Evolutionary conservation across 2,113 vertebrate species (phyloP).

Genomic region (Murina feae): DNA sequence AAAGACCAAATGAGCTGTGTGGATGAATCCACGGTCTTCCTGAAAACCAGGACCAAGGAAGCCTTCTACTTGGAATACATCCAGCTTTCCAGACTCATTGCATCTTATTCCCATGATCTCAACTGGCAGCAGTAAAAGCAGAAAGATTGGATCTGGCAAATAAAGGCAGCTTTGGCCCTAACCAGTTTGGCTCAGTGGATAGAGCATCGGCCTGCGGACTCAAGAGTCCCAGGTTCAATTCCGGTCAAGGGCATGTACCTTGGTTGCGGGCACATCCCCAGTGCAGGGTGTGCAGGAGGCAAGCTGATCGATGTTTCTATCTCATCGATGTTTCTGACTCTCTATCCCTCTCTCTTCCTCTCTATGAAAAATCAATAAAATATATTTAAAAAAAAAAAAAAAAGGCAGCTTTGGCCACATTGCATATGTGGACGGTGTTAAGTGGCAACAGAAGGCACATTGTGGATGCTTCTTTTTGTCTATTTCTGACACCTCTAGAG

Average conservation of each 20-base stretch:
- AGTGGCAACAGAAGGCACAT: conserved; percentile 57
- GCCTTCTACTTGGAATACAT: conserved; percentile 62
- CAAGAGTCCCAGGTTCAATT: too few relatives aligned
- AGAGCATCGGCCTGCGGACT: too few relatives aligned
- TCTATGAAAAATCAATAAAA: too few relatives aligned
- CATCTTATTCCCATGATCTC: conserved; percentile 63
- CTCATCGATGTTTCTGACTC: too few relatives aligned
- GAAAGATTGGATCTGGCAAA: conserved; percentile 62
- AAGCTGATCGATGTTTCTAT: too few relatives aligned
- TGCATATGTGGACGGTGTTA: conserved; percentile 50
- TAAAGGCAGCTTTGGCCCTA: conserved; percentile 48
- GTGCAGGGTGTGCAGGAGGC: too few relatives aligned
- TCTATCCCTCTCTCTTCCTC: too few relatives aligned
- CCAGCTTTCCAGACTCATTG: conserved; percentile 38
- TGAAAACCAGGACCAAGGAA: conserved; percentile 56
- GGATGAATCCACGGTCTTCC: conserved; percentile 43
- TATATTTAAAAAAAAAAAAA: too few relatives aligned
- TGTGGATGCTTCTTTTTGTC: conserved; percentile 26
- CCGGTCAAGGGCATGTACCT: too few relatives aligned
- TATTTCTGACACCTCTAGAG: conserved; percentile 51
- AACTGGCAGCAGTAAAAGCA: conserved; percentile 66
- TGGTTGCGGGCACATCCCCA: too few relatives aligned
- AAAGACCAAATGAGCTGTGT: conserved; percentile 1
- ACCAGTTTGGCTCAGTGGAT: too few relatives aligned
- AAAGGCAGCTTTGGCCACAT: conserved; percentile 40